Evolutionary conservation across 2,113 vertebrate genomes (phyloP).

Genomic region (Felis catus): F.catus_Fca126_mat1.0 CM031423.1:47430501-47431000

Average conservation of each 20-base stretch:
- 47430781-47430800: constrained; percentile 71
- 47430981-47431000: constrained; percentile 72
- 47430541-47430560: constrained; percentile 79
- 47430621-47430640: constrained; percentile 67
- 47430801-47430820: constrained; percentile 79
- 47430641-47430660: constrained; percentile 71
- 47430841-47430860: constrained; percentile 81
- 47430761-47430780: constrained; percentile 78
- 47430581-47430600: constrained; percentile 79
- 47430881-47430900: constrained; percentile 71
- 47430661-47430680: constrained; percentile 80
- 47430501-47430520: constrained; percentile 79
- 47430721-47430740: constrained; percentile 66
- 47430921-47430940: constrained; percentile 79
- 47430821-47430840: constrained; percentile 74
- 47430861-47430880: constrained; percentile 71
- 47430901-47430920: constrained; percentile 80
- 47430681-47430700: constrained; percentile 78
- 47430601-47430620: constrained; percentile 77
- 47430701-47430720: constrained; percentile 72
- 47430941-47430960: constrained; percentile 75
- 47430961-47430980: constrained; percentile 64
- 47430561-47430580: constrained; percentile 77
- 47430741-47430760: constrained; percentile 69
- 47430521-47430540: constrained; percentile 70